A percentile compares a stretch with the other conserved stretches of the same genome.
Conservation (phyloP, 2,888 invertebrate species). For the Nemotelus nigrinus region DNA sequence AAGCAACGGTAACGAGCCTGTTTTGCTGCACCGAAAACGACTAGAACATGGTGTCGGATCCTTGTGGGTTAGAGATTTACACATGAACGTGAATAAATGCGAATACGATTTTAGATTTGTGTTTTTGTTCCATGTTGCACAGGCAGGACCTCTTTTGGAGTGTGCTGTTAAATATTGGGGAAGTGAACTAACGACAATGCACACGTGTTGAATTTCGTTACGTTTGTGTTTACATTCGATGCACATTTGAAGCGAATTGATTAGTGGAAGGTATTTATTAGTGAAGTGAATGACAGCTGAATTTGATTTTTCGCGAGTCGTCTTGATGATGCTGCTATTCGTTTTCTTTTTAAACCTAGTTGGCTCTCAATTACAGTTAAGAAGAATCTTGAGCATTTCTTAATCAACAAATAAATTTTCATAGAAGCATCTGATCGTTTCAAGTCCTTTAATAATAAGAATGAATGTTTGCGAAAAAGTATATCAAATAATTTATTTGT, state of each 20-base stretch:
- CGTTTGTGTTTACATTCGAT: constrained; percentile 45
- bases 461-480: too few species aligned
- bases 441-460: too few species aligned
- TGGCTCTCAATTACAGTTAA: too few species aligned
- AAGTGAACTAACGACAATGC: constrained; percentile 8
- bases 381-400: too few species aligned
- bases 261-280: too few species aligned
- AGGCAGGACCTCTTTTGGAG: neutral
- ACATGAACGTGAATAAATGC: constrained; percentile 38
- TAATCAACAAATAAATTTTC: too few species aligned
- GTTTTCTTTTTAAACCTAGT: too few species aligned
- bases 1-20: constrained; percentile 8
- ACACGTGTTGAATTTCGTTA: constrained; percentile 45
- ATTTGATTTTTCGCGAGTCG: too few species aligned
- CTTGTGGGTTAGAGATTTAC: constrained; percentile 41
- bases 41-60: constrained; percentile 17
- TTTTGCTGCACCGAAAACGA: neutral
- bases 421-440: too few species aligned
- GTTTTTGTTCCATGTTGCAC: constrained; percentile 13
- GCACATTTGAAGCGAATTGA: constrained; percentile 32
- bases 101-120: constrained; percentile 11
- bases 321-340: too few species aligned
- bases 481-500: too few species aligned
- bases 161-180: neutral
- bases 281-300: too few species aligned